Percentiles rank a stretch among this genome's conserved stretches.
Evolutionary conservation across 2,888 invertebrate species (phyloP).

Genomic region (Ectemnius lituratus): DNA sequence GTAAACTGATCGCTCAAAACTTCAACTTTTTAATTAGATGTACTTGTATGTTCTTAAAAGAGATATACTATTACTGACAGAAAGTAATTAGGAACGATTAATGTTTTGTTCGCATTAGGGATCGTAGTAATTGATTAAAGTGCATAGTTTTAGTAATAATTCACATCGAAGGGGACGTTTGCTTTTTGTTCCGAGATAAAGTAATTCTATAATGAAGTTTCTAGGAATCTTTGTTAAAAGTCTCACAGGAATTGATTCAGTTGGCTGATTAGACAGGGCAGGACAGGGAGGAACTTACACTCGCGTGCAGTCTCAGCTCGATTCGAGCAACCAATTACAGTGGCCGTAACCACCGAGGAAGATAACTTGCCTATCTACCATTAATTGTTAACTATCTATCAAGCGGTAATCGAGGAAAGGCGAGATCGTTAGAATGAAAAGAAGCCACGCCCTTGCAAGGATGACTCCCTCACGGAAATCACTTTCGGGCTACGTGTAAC

Average conservation of each 20-base stretch:
- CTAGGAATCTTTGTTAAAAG: neutral
- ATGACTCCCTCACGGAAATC: neutral
- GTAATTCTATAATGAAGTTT: neutral
- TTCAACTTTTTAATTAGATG: too few species aligned
- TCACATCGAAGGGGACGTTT: too few species aligned
- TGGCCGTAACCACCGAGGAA: conserved; percentile 55
- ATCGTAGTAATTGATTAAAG: too few species aligned
- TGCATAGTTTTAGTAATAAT: too few species aligned
- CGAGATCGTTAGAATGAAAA: neutral
- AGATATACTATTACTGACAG: too few species aligned
- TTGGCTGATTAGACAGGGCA: neutral
- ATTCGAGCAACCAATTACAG: conserved; percentile 40
- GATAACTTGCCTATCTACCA: conserved; percentile 44
- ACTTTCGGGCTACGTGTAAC: neutral
- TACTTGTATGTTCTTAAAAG: too few species aligned
- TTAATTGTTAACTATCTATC: conserved; percentile 62
- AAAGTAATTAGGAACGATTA: too few species aligned
- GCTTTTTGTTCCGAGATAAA: neutral
- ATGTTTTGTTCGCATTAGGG: too few species aligned
- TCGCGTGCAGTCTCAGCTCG: conserved; percentile 54
- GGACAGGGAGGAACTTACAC: conserved; percentile 49
- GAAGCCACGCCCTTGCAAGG: neutral
- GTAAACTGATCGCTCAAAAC: too few species aligned
- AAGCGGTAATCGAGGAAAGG: conserved; percentile 18
- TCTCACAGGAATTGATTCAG: neutral